Evolutionary conservation across 2,113 vertebrate genomes (phyloP).

Genomic region (Pleuronectes platessa): DNA sequence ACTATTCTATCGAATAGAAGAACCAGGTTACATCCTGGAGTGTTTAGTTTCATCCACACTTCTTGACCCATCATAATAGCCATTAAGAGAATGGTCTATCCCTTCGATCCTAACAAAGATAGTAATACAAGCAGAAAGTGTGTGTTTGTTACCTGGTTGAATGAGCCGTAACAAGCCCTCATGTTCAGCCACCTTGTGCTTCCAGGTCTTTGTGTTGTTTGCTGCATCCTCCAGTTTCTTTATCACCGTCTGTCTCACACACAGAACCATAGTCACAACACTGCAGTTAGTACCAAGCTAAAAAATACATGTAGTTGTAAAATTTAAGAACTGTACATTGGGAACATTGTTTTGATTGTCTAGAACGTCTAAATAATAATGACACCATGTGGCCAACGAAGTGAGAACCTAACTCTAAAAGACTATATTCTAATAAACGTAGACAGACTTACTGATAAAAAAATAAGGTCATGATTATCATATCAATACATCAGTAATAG

Average conservation of each 20-base stretch:
- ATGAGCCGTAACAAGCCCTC: slow-evolving; percentile 94
- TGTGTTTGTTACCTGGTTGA: slow-evolving; percentile 88
- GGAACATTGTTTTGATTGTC: neutral
- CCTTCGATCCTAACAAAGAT: neutral
- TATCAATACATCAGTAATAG: too few species aligned
- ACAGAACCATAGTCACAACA: slow-evolving; percentile 1
- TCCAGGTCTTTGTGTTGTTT: slow-evolving; percentile 93
- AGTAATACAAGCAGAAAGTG: neutral
- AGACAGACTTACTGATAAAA: too few species aligned
- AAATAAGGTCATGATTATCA: too few species aligned
- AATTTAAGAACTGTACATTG: neutral
- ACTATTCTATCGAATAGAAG: neutral
- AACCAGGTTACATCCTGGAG: neutral
- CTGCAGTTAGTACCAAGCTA: neutral
- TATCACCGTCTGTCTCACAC: slow-evolving; percentile 86
- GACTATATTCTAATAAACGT: too few species aligned
- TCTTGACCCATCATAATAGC: too few species aligned
- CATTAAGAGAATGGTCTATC: neutral
- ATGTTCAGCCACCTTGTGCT: slow-evolving; percentile 95
- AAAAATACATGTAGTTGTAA: neutral
- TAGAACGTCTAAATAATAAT: neutral
- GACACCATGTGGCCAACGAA: too few species aligned
- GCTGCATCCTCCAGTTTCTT: slow-evolving; percentile 92
- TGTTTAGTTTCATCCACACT: too few species aligned
- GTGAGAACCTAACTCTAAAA: too few species aligned